A percentile compares a stretch with the other conserved stretches of the same genome.
Evolutionary conservation across 1,140 invertebrate species (phyloP).

Genomic region (Meloidogyne exigua): DNA sequence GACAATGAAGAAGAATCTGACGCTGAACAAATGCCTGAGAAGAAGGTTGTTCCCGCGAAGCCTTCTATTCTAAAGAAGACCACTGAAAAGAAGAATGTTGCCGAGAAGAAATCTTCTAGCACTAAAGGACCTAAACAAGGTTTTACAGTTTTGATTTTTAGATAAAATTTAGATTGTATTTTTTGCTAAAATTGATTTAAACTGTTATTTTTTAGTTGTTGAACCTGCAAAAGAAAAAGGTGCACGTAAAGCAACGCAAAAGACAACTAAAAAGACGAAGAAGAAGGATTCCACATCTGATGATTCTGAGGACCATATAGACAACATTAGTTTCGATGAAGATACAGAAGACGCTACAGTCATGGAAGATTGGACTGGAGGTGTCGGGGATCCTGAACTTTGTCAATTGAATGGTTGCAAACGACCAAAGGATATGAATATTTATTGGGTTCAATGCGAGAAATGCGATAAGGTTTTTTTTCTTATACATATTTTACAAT

Average conservation of each 20-base stretch:
- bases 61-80: no score
- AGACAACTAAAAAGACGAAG: neutral
- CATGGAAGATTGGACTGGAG: slow-evolving; percentile 28
- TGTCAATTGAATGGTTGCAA: slow-evolving; percentile 33
- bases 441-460: slow-evolving; percentile 64
- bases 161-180: no score
- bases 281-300: neutral
- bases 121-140: neutral
- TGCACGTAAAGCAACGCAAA: neutral
- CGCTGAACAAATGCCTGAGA: neutral
- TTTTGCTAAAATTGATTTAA: no score
- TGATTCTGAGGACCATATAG: neutral
- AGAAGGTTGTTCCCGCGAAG: no score
- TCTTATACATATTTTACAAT: no score
- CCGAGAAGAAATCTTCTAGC: no score
- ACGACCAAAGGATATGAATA: slow-evolving; percentile 32
- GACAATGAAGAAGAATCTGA: neutral
- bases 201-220: neutral
- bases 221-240: neutral
- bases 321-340: neutral
- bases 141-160: no score
- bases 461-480: slow-evolving; percentile 56
- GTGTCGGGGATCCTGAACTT: slow-evolving; percentile 27
- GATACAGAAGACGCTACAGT: neutral
- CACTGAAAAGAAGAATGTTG: no score